Conservation (phyloP, 2,888 invertebrate species). For the Caenorhabditis panamensis region DNA sequence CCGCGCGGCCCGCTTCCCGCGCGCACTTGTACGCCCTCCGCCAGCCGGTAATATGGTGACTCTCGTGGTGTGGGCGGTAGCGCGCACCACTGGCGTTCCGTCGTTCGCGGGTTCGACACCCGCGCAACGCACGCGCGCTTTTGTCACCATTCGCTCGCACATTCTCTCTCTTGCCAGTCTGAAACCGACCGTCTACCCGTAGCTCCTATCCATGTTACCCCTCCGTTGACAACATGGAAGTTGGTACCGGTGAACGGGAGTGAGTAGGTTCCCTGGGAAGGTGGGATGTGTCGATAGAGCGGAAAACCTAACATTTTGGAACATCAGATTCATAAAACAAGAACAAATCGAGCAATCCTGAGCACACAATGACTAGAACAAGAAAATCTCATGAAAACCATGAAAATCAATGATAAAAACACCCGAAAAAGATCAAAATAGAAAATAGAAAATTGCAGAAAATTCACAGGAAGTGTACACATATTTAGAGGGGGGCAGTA, state of each 20-base stretch:
- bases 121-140: constrained; percentile 23
- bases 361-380: too few species aligned
- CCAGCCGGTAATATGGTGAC: constrained; percentile 35
- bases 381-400: too few species aligned
- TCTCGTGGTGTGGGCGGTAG: constrained; percentile 50
- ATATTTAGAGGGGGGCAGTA: neutral
- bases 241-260: constrained; percentile 51
- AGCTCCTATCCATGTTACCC: constrained; percentile 63
- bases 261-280: constrained; percentile 5
- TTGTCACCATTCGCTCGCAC: constrained; percentile 14
- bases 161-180: constrained; percentile 2
- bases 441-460: neutral
- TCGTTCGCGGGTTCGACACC: constrained; percentile 11
- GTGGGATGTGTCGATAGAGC: neutral
- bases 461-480: neutral
- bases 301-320: neutral
- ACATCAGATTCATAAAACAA: neutral
- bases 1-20: neutral
- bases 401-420: neutral
- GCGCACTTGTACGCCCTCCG: constrained; percentile 25
- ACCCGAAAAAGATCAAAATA: neutral
- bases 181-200: constrained; percentile 57
- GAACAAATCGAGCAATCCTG: too few species aligned
- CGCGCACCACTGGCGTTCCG: constrained; percentile 17
- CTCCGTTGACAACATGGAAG: constrained; percentile 54